A percentile compares a stretch with the other conserved stretches of the same genome.
Evolutionary conservation across 2,113 vertebrate species (phyloP).

Genomic region (Strix aluco): DNA sequence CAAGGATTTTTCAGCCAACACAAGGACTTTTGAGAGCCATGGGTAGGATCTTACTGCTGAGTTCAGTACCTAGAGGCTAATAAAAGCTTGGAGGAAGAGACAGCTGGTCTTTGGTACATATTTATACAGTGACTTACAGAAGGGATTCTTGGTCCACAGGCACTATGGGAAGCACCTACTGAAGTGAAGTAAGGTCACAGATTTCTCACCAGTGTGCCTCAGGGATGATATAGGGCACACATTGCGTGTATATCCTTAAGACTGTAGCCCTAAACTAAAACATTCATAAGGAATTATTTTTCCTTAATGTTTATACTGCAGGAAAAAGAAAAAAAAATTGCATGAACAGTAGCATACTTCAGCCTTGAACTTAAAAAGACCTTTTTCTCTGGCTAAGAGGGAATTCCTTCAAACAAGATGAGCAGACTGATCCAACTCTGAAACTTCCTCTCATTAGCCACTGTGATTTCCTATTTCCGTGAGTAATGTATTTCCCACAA

Average conservation of each 20-base stretch:
- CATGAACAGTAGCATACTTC: background rate
- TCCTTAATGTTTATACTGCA: background rate
- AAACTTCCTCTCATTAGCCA: background rate
- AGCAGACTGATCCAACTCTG: background rate
- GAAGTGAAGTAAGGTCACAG: background rate
- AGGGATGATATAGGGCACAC: background rate
- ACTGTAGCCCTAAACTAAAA: background rate
- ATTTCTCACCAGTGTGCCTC: background rate
- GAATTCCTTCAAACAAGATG: background rate
- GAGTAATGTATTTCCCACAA: background rate
- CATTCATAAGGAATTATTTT: background rate
- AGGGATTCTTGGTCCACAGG: background rate
- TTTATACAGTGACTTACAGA: background rate
- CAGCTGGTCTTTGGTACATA: background rate
- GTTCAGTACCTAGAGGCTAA: background rate
- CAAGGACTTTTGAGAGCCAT: background rate
- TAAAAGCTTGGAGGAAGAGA: background rate
- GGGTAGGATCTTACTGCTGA: background rate
- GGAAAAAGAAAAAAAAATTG: background rate
- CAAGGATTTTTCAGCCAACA: background rate
- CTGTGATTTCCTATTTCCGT: conserved; percentile 28
- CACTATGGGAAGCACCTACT: background rate
- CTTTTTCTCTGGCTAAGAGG: background rate
- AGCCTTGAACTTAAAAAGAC: conserved; percentile 16
- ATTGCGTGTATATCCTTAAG: background rate